These are phyloP conservation scores for Engystomops pustulosus DNA, from an alignment of 2,113 vertebrate species.

Conservation along the genomic window DNA sequence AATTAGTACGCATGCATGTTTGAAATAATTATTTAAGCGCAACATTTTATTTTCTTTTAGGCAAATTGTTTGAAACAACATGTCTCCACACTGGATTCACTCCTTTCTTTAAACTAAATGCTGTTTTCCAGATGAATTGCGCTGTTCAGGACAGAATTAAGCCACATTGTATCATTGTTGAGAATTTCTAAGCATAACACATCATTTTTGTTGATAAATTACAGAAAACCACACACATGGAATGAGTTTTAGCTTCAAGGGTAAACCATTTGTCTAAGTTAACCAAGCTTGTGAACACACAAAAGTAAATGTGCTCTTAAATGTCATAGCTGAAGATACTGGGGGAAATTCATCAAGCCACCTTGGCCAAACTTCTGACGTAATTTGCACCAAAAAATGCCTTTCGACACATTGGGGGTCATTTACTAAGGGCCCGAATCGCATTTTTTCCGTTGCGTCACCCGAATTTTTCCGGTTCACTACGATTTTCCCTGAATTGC, in stretches of 20 bases:
- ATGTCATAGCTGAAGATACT: not conserved
- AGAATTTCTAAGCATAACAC: conserved; percentile 45
- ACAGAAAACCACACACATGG: conserved; percentile 50
- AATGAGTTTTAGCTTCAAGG: conserved; percentile 34
- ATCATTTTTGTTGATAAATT: conserved; percentile 50
- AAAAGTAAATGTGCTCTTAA: not conserved
- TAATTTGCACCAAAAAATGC: no score
- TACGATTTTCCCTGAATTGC: no score
- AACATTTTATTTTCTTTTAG: not conserved
- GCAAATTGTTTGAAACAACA: conserved; percentile 19
- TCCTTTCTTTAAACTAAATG: conserved; percentile 19
- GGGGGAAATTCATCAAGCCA: no score
- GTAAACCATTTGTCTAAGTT: conserved; percentile 20
- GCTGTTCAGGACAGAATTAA: conserved; percentile 13
- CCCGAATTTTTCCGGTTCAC: no score
- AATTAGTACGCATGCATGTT: not conserved
- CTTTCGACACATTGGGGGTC: no score
- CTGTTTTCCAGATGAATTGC: conserved; percentile 31
- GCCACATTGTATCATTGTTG: conserved; percentile 25
- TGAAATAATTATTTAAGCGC: not conserved
- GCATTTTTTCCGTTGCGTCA: no score
- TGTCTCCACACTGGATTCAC: not conserved
- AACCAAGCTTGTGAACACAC: not conserved
- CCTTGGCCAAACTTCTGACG: no score
- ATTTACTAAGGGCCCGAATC: no score